phyloP scores from a whole-genome alignment of 2,797 vertebrate genomes.

The Syngnathus rostellatus region DNA sequence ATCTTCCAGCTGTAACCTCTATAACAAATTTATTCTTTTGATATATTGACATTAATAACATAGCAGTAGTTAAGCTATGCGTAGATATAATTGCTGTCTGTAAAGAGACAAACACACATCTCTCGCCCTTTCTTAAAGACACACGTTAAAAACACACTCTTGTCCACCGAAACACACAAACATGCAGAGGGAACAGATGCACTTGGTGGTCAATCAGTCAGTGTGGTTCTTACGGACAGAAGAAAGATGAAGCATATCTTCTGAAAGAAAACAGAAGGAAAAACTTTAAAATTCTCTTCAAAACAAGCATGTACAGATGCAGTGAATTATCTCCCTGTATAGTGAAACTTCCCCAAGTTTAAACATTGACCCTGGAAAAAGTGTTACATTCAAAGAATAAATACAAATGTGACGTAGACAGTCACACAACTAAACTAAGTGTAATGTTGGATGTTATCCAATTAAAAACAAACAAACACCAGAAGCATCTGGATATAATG shows the following conservation, averaged over 20 bases:
- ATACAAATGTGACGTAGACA: no score
- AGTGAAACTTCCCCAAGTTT: no score
- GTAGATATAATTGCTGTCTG: not conserved
- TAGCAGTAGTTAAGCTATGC: not conserved
- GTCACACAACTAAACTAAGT: no score
- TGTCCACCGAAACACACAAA: constrained; percentile 18
- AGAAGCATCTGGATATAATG: no score
- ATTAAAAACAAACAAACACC: no score
- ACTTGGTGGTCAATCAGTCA: constrained; percentile 37
- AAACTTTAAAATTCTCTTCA: not conserved
- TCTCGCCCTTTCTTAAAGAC: constrained; percentile 10
- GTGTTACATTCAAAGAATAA: no score
- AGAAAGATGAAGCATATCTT: constrained; percentile 28
- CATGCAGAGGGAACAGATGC: constrained; percentile 29
- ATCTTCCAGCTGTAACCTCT: not conserved
- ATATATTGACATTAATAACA: not conserved
- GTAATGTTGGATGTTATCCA: no score
- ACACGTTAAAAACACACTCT: constrained; percentile 12
- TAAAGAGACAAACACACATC: constrained; percentile 10
- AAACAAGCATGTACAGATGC: not conserved
- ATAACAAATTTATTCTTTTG: not conserved
- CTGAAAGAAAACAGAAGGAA: constrained; percentile 39
- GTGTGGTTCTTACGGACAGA: constrained; percentile 48
- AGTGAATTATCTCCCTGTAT: no score
- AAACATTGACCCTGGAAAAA: no score